Evolutionary conservation across 1,140 invertebrate genomes (phyloP).

Genomic region (Drosophila athabasca): DNA sequence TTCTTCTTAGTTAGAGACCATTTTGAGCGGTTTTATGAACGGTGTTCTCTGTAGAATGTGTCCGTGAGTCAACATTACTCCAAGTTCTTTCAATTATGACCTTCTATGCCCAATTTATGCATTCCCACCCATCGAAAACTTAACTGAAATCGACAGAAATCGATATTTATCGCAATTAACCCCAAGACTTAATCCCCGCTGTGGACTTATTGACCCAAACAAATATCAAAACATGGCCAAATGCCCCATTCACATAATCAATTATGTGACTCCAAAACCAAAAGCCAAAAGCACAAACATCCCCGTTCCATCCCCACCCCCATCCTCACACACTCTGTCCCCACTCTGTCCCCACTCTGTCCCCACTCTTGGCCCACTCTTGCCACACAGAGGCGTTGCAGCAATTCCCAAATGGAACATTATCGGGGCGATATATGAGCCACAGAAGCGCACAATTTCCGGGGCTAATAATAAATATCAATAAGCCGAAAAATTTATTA

Average conservation of each 20-base stretch:
- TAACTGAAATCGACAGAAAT: constrained; percentile 7
- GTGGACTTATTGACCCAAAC: constrained; percentile 47
- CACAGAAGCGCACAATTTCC: constrained; percentile 58
- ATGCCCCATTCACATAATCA: constrained; percentile 32
- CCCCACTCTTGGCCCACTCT: not conserved
- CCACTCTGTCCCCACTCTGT: not conserved
- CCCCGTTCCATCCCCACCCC: not conserved
- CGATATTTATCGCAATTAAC: constrained; percentile 33
- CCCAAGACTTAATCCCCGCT: constrained; percentile 37
- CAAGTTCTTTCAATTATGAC: no score
- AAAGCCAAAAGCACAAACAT: constrained; percentile 16
- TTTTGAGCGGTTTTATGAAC: no score
- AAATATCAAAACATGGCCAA: constrained; percentile 35
- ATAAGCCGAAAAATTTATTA: constrained; percentile 77
- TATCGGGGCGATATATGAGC: constrained; percentile 39
- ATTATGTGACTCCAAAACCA: constrained; percentile 46
- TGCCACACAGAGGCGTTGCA: constrained; percentile 16
- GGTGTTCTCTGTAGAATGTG: no score
- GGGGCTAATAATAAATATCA: constrained; percentile 78
- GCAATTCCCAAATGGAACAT: constrained; percentile 53
- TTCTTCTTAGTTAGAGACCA: not conserved
- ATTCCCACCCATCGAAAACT: not conserved
- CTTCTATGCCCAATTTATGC: no score
- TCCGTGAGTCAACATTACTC: no score
- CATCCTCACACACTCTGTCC: constrained; percentile 9